Evolutionary conservation across 1,140 invertebrate genomes (phyloP).

Genomic region (Drosophila sucinea): DNA sequence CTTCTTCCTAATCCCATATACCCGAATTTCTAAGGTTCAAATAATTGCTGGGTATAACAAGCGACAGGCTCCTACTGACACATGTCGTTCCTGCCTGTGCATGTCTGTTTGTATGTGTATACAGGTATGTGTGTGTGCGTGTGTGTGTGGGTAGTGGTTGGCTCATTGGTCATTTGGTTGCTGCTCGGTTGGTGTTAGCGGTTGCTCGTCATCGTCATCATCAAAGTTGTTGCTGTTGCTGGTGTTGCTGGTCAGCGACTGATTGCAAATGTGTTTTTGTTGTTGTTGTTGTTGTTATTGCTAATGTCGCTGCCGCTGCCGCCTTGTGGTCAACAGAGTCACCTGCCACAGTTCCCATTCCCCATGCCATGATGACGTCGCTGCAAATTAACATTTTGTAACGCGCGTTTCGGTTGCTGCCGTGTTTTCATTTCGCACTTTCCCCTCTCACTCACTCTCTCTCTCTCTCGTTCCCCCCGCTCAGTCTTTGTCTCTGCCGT

Average conservation of each 20-base stretch:
- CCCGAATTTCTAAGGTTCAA: not conserved
- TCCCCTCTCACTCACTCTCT: conserved; percentile 4
- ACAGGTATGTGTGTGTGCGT: not conserved
- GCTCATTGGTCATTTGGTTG: conserved; percentile 76
- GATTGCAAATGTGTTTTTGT: conserved; percentile 63
- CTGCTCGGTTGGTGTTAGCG: conserved; percentile 72
- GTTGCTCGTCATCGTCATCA: conserved; percentile 64
- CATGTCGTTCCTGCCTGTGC: conserved; percentile 20
- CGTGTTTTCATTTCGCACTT: conserved; percentile 69
- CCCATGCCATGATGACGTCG: conserved; percentile 34
- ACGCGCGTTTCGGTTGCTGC: conserved; percentile 60
- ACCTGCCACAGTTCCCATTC: conserved; percentile 42
- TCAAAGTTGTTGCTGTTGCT: conserved; percentile 36
- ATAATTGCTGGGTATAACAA: conserved; percentile 10
- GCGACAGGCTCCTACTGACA: conserved; percentile 54
- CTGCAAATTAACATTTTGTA: conserved; percentile 77
- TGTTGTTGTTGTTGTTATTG: conserved; percentile 39
- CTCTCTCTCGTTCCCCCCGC: not conserved
- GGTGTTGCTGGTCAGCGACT: conserved; percentile 43
- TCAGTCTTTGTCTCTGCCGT: conserved; percentile 4
- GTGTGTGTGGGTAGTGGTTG: conserved; percentile 60
- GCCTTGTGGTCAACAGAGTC: conserved; percentile 45
- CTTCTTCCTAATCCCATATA: not conserved
- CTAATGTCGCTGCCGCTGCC: conserved; percentile 27
- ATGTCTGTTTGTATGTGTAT: conserved; percentile 1